These are phyloP conservation scores for Athene noctua DNA, from an alignment of 2,113 vertebrate genomes.

Conservation along the genomic window DNA sequence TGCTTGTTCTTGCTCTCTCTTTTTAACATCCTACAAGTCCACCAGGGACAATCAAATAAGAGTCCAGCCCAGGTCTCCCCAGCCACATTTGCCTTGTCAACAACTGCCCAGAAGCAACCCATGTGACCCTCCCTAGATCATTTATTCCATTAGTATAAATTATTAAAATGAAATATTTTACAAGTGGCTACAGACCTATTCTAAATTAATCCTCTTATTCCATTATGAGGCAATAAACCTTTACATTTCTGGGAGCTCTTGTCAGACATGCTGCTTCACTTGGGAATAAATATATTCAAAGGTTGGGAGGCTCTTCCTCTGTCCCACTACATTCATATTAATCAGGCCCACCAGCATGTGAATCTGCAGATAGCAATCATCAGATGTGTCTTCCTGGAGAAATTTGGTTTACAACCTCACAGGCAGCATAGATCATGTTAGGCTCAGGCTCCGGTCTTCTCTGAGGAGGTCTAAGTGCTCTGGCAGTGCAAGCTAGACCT, in stretches of 20 bases:
- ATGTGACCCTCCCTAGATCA: not conserved
- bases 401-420: conserved; percentile 14
- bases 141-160: conserved; percentile 69
- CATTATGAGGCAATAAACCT: conserved; percentile 58
- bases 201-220: conserved; percentile 63
- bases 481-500: not conserved
- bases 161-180: conserved; percentile 70
- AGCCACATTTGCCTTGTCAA: not conserved
- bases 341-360: not conserved
- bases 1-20: not conserved
- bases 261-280: conserved; percentile 19
- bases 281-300: conserved; percentile 46
- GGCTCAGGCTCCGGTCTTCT: not conserved
- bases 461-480: not conserved
- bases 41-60: not conserved
- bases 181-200: conserved; percentile 42
- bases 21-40: conserved; percentile 17
- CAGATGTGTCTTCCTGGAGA: not conserved
- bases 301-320: not conserved
- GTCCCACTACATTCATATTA: conserved; percentile 22
- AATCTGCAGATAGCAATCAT: conserved; percentile 27
- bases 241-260: conserved; percentile 47
- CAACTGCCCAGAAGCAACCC: not conserved
- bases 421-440: not conserved
- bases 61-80: not conserved